Base-by-base conservation (phyloP, 2,888 invertebrate genomes). In the Orthosia cruda region DNA sequence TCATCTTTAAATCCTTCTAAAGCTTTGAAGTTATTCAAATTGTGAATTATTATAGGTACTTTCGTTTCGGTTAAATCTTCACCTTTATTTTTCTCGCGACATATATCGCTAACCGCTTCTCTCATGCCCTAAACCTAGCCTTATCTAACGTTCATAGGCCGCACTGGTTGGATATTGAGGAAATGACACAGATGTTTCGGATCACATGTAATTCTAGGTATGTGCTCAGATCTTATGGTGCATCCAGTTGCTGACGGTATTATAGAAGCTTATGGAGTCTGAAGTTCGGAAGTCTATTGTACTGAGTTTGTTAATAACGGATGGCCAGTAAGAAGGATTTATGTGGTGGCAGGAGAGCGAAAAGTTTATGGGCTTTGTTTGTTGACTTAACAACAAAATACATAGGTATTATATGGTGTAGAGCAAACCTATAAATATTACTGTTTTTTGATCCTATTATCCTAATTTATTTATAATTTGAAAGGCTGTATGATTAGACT, bases 121-220 rank as follows among this genome's bases (percentile, higher is more conserved):
- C 73, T 77, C 66, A 62, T 20, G 54, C 18, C 74, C 23, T 50
- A 47, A 67, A 59, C 5, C 32, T 74, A 0, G 54, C 77, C 62
- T 87, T 88, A 92, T 89, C 88, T 86, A 89, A 90, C 92, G 91
- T 89, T 94, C 91, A 91, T 95, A 95, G 95, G 95, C 95, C 91
- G 91, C 91, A 90, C 91, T 92, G 93, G 92, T 93, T 94, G 92
- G 93, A 93, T 95, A 95, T 95, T 95, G 95, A 96, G 96, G 96
- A 96, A 96, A 95, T 95, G 95, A 95, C 95, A 94, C 94, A 95
- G 94, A 95, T 94, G 95, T 94, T 95, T 94, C 91, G 92, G 92
- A 94, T 94, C 94, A 93, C 93, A 94, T 94, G 89, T 92, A 93
- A 92, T 92, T 93, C 91, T 91, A 92, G 89, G 90, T 90, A 91